phyloP scores from a whole-genome alignment of 92 coral and sea anemone species.

The Porites rus region DNA sequence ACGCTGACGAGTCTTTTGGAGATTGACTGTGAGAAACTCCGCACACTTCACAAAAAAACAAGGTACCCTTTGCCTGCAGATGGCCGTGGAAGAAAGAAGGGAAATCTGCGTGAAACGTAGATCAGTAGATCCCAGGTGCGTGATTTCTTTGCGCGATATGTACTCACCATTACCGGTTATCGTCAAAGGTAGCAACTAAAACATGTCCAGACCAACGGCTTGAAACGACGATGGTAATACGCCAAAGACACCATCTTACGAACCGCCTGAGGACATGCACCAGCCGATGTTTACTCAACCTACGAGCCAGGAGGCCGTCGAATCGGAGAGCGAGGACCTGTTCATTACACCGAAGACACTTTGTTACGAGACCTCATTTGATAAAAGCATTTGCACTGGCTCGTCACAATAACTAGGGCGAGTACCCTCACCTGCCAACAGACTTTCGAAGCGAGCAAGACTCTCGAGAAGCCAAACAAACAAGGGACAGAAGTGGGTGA shows the following conservation, averaged over 20 bases:
- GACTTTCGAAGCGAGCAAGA: background rate
- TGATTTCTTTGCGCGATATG: background rate
- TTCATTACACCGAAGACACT: too few relatives aligned
- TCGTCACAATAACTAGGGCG: too few relatives aligned
- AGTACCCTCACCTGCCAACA: background rate
- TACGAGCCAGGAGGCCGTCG: background rate
- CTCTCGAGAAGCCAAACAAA: background rate
- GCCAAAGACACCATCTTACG: background rate
- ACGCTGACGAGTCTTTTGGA: background rate
- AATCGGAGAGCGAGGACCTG: too few relatives aligned
- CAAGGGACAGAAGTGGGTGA: background rate
- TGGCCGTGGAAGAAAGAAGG: constrained; percentile 1
- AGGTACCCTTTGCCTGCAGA: background rate
- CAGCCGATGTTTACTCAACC: too few relatives aligned
- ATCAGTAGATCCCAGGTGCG: background rate
- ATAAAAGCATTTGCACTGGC: too few relatives aligned
- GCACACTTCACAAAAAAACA: background rate
- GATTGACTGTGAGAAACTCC: constrained; percentile 12
- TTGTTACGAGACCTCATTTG: too few relatives aligned
- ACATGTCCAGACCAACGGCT: background rate
- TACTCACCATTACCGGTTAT: background rate
- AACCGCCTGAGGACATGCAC: background rate
- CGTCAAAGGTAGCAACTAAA: background rate
- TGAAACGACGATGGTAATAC: background rate
- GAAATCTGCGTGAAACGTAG: background rate